Conservation (phyloP, 2,113 vertebrate species). For the Xyrauchen texanus region DNA sequence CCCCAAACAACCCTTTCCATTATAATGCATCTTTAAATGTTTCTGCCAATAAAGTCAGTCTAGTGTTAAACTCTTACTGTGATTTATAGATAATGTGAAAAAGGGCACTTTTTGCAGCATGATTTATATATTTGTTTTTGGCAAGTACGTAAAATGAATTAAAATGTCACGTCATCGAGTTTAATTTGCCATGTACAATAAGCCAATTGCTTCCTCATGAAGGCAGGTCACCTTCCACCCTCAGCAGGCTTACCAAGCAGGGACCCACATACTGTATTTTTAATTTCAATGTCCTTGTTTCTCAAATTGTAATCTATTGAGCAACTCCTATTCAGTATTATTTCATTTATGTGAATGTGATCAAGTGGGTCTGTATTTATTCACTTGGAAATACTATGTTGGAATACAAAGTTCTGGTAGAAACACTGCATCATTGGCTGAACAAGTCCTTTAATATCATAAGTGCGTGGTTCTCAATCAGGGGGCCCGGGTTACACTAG, state of each 20-base stretch:
- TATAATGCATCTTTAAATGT: too few species aligned
- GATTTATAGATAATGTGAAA: too few species aligned
- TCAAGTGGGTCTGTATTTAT: too few species aligned
- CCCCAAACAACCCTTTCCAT: too few species aligned
- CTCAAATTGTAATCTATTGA: background rate
- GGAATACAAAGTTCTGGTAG: background rate
- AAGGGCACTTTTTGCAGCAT: too few species aligned
- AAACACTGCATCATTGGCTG: background rate
- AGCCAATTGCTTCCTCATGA: background rate
- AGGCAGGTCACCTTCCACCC: background rate
- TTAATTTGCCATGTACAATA: background rate
- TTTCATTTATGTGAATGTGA: background rate
- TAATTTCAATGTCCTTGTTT: background rate
- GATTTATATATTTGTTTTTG: background rate
- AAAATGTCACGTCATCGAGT: constrained; percentile 1
- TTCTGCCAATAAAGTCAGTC: too few species aligned
- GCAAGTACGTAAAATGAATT: background rate
- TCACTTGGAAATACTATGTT: background rate
- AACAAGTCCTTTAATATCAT: too few species aligned
- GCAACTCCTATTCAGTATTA: background rate
- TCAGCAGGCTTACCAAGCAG: background rate
- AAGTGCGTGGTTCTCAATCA: too few species aligned
- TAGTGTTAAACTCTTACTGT: too few species aligned
- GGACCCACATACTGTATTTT: background rate
- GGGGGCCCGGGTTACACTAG: too few species aligned